Conservation (phyloP, 1,140 invertebrate genomes). For the Odontomachus brunneus region DNA sequence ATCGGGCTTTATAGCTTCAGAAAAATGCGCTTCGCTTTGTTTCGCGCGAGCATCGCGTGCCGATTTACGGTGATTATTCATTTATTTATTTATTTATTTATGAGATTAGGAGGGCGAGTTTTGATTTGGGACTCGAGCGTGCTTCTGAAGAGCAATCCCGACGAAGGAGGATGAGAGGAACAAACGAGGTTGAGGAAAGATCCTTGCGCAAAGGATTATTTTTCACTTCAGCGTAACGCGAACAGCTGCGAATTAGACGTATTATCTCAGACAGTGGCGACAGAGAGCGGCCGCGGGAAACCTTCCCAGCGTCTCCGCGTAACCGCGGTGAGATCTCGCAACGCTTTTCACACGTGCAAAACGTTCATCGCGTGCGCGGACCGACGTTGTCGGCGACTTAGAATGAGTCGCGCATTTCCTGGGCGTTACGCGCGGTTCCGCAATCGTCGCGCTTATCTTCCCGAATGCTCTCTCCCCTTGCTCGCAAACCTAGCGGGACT, state of each 20-base stretch:
- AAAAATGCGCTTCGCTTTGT: too few relatives aligned
- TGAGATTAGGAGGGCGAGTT: too few relatives aligned
- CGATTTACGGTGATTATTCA: too few relatives aligned
- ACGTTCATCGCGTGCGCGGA: constrained; percentile 24
- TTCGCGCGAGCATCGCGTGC: too few relatives aligned
- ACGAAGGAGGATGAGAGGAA: too few relatives aligned
- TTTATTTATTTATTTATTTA: too few relatives aligned
- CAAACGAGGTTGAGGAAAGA: too few relatives aligned
- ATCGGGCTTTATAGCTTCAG: too few relatives aligned
- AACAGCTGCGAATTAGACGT: not conserved
- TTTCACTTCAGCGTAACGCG: not conserved
- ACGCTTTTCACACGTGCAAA: constrained; percentile 6
- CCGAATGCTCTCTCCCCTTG: not conserved
- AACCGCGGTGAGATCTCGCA: constrained; percentile 26
- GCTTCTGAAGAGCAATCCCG: too few relatives aligned
- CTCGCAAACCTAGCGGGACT: not conserved
- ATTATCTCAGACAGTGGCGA: not conserved
- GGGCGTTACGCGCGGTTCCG: not conserved
- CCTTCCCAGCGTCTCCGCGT: constrained; percentile 8
- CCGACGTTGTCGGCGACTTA: not conserved
- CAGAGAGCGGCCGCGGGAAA: not conserved
- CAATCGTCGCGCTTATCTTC: constrained; percentile 9
- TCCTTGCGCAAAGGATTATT: not conserved
- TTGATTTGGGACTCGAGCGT: too few relatives aligned
- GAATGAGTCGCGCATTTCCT: constrained; percentile 19